Evolutionary conservation across 2,888 invertebrate species (phyloP).

Genomic region (Pilophorus perplexus): DNA sequence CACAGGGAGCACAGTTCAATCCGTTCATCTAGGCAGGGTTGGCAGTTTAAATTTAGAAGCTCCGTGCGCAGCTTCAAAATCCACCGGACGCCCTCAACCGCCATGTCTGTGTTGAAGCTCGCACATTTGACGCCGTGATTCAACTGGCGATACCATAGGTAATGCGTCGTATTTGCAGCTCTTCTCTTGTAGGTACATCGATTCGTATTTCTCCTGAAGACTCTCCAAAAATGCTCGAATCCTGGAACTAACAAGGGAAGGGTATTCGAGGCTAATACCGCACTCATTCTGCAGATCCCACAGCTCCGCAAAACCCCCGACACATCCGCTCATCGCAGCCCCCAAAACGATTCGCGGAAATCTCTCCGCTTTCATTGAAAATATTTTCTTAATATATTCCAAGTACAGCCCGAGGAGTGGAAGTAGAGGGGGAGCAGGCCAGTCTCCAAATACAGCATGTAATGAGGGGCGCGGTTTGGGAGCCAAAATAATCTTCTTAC

Average conservation of each 20-base stretch:
- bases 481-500: slow-evolving; percentile 17
- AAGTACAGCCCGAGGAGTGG: slow-evolving; percentile 10
- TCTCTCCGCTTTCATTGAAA: background rate
- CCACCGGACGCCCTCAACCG: background rate
- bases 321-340: background rate
- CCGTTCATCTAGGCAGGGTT: background rate
- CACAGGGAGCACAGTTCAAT: slow-evolving; percentile 5
- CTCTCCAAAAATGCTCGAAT: background rate
- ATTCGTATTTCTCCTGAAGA: background rate
- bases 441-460: slow-evolving; percentile 23
- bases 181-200: background rate
- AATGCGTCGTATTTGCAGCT: background rate
- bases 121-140: background rate
- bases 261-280: background rate
- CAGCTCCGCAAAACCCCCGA: background rate
- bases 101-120: background rate
- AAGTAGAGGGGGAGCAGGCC: background rate
- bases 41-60: background rate
- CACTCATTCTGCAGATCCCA: background rate
- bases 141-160: background rate
- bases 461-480: background rate
- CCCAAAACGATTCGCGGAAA: background rate
- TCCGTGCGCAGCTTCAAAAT: background rate
- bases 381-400: background rate
- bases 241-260: background rate